phyloP scores from a whole-genome alignment of 1,140 invertebrate species.

The Odontomachus brunneus region DNA sequence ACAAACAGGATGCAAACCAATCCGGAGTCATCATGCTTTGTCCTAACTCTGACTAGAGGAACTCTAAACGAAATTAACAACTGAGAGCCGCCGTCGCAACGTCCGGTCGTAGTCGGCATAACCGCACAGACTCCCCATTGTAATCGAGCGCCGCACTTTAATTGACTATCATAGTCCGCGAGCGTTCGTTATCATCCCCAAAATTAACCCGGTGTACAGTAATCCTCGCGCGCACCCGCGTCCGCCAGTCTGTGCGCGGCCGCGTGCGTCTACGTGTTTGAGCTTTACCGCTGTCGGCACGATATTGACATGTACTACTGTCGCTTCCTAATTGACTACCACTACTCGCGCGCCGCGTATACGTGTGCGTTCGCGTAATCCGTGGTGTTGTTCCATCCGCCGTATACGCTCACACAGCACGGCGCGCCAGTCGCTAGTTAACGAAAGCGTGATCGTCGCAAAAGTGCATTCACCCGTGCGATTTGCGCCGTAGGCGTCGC shows the following conservation, averaged over 20 bases:
- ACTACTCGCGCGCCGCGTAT: conserved; percentile 27
- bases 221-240: conserved; percentile 30
- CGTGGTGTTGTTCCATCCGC: conserved; percentile 50
- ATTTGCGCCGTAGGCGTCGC: background rate
- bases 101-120: conserved; percentile 34
- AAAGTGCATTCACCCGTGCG: conserved; percentile 5
- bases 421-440: conserved; percentile 29
- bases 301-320: conserved; percentile 61
- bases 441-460: conserved; percentile 35
- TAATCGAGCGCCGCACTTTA: conserved; percentile 45
- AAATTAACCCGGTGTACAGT: conserved; percentile 62
- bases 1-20: no score
- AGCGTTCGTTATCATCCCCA: conserved; percentile 61
- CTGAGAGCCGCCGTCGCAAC: conserved; percentile 2
- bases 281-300: conserved; percentile 53
- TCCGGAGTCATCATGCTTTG: no score
- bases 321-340: conserved; percentile 61
- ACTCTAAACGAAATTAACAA: conserved; percentile 49
- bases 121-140: conserved; percentile 12
- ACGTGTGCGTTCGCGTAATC: conserved; percentile 40
- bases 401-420: conserved; percentile 41
- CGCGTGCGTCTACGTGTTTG: conserved; percentile 14
- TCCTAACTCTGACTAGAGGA: no score
- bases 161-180: conserved; percentile 59
- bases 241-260: conserved; percentile 1